Conservation (phyloP, 37 sponge, comb jelly and placozoan species). For the Spongilla lacustris region DNA sequence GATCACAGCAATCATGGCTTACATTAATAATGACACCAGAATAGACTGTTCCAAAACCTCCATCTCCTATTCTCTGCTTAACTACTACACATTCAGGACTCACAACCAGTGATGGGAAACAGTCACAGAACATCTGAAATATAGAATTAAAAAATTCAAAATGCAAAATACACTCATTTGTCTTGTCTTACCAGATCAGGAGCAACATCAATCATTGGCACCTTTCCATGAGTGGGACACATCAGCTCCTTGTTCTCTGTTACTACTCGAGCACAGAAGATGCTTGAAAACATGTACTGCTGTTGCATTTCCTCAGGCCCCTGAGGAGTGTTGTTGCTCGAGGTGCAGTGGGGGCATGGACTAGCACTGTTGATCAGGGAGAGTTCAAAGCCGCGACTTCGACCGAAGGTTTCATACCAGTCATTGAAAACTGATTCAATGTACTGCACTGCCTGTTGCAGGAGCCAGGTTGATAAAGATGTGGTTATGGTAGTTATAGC, state of each 20-base stretch:
- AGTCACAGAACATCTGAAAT: constrained; percentile 59
- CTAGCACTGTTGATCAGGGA: constrained; percentile 18
- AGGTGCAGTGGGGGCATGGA: constrained; percentile 44
- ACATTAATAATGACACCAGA: constrained; percentile 10
- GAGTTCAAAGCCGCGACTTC: constrained; percentile 30
- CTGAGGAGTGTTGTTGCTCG: background rate
- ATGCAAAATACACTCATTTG: background rate
- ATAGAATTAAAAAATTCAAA: background rate
- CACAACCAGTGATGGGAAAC: constrained; percentile 40
- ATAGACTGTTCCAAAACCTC: constrained; percentile 80
- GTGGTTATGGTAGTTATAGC: background rate
- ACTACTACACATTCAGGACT: constrained; percentile 15
- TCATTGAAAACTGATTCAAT: constrained; percentile 83
- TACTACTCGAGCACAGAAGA: constrained; percentile 19
- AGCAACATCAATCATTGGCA: constrained; percentile 49
- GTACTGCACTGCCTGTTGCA: constrained; percentile 59
- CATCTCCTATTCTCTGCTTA: constrained; percentile 59
- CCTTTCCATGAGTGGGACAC: constrained; percentile 60
- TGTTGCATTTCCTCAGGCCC: background rate
- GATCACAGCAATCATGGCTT: background rate
- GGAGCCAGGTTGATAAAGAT: constrained; percentile 78
- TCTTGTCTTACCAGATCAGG: constrained; percentile 78
- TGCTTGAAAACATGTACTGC: constrained; percentile 59
- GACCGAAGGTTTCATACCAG: constrained; percentile 84
- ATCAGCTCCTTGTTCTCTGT: background rate